Percentiles rank a stretch among this genome's conserved stretches.
phyloP scores from a whole-genome alignment of 2,888 invertebrate genomes.

The Platycheirus albimanus region DNA sequence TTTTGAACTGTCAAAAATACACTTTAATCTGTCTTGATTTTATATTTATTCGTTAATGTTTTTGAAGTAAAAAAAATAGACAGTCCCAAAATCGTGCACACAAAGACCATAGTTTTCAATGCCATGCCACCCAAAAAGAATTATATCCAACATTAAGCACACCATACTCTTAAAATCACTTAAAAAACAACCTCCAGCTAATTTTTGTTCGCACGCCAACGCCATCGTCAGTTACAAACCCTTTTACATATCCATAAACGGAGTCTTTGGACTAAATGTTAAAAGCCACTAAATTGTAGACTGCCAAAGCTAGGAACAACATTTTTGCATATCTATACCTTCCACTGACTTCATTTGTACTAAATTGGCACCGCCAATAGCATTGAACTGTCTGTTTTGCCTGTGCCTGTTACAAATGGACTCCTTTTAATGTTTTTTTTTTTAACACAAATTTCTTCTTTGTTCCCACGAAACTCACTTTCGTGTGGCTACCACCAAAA shows the following conservation, averaged over 20 bases:
- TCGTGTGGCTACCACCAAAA: slow-evolving; percentile 44
- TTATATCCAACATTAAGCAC: too few relatives aligned
- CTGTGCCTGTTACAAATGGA: slow-evolving; percentile 58
- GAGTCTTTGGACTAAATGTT: not conserved
- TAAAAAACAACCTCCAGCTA: too few relatives aligned
- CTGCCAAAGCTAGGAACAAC: slow-evolving; percentile 1
- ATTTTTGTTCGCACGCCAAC: not conserved
- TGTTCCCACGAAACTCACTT: slow-evolving; percentile 68
- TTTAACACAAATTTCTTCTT: slow-evolving; percentile 42
- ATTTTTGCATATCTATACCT: slow-evolving; percentile 23
- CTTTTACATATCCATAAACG: not conserved
- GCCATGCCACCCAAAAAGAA: too few relatives aligned
- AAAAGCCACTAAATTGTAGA: not conserved
- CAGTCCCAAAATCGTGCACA: too few relatives aligned
- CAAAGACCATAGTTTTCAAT: too few relatives aligned
- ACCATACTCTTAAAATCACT: too few relatives aligned
- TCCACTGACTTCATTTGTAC: slow-evolving; percentile 26
- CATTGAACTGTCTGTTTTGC: slow-evolving; percentile 44
- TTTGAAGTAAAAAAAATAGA: too few relatives aligned
- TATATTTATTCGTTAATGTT: too few relatives aligned
- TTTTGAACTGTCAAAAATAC: too few relatives aligned
- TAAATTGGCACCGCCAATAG: slow-evolving; percentile 33
- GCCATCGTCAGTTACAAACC: too few relatives aligned
- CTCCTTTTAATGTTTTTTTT: slow-evolving; percentile 37
- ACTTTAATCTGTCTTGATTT: too few relatives aligned